Base-by-base conservation (phyloP, 2,113 vertebrate species). In the Lanius collurio region DNA sequence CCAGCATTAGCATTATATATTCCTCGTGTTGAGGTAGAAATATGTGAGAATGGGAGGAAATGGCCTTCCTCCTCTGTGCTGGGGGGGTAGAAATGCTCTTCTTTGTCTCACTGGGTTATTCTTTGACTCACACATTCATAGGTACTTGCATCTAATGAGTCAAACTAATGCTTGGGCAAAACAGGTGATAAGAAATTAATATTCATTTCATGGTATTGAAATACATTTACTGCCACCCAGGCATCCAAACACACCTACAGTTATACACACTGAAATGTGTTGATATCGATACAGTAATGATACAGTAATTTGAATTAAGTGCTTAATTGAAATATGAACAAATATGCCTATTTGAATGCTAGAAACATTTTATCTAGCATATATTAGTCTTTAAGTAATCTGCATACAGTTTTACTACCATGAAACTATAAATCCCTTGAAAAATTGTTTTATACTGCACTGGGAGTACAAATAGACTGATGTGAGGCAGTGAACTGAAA, bases 1-100 rank as follows among this genome's bases (percentile, higher is more conserved):
- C 49, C 60, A 7, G 0, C 5, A 1, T 23, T 12, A 55, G 16
- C 2, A 5, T 31, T 46, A 10, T 1, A 0, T 24, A 7, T 44
- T 87, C 23, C 52, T 78, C 10, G 24, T 50, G 8, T 28, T 2
- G 2, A 53, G 59, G 39, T 7, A 57, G 31, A 50, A 67, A 47
- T 37, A 27, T 0, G 0, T 44, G 49, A 39, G 37, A 63, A 49
- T 9, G 24, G 26, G 20, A n/a, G 50, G 60, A 74, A 87, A 74
- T 26, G 6, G 26, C 47, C 23, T 64, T 73, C 28, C 14, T 65
- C 7, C 52, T 65, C 27, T 8, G 2, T 62, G 50, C 18, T 74
- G 14, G 16, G 24, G 24, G 31, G 15, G 23, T 24, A 22, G 60
- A 28, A 64, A 31, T 50, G 12, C 15, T 35, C 85, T 35, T 4